Base-by-base conservation (phyloP, 2,797 vertebrate genomes). In the Malurus leucopterus region DNA sequence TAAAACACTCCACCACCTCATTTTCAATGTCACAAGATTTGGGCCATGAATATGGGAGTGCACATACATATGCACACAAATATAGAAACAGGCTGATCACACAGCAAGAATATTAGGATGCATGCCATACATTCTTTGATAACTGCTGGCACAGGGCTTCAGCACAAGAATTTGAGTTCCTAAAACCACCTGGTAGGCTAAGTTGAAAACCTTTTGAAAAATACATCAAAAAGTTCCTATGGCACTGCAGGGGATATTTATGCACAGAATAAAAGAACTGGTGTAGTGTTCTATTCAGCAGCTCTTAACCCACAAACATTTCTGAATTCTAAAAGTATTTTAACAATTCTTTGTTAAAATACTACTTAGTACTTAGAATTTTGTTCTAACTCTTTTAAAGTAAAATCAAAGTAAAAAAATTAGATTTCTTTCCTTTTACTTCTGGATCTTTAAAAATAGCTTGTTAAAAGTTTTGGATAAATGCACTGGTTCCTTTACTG, bases 151-250 rank as follows among this genome's bases (percentile, higher is more conserved):
- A 88, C 59, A 93, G 19, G 18, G 29, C 29, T 95, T 63, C 62
- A 75, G 76, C 61, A 47, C 63, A 88, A 64, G 30, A 50, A 90
- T 49, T 88, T 76, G 85, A 91, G 83, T 86, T 92, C 77, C 64
- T 93, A 72, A 92, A 92, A 94, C 88, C 76, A 90, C 87, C 75
- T 71, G 81, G 89, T 77, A 94, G 86, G 77, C 81, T 94, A 82
- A 90, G 44, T 93, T 93, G 86, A 94, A 94, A 92, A 70, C 85
- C 75, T 93, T 96, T 95, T 96, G 84, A 95, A 96, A 96, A 95
- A 93, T 94, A 95, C 63, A 92, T 95, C 91, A 93, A 61, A 93
- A 91, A 95, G 75, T 93, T 93, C 88, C 88, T 76, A 7, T 82
- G 70, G 65, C 75, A 73, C 77, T 89, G 69, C 55, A 87, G 73